Conservation (phyloP, 2,797 vertebrate genomes). For the Lepus oiostolus region DNA sequence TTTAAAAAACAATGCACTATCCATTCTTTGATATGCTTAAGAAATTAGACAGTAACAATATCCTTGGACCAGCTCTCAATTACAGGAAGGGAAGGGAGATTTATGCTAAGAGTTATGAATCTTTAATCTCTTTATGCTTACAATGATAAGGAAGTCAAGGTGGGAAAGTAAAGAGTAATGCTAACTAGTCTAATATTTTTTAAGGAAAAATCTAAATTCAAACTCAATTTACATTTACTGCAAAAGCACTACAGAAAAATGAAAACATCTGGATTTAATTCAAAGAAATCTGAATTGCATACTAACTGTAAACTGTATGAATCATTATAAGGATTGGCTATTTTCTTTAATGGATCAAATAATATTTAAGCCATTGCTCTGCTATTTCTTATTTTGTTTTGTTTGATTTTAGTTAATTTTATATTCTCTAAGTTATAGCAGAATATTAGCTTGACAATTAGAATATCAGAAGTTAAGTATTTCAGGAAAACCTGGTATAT, state of each 20-base stretch:
- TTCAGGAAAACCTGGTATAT: too few relatives aligned
- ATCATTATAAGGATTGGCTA: neutral
- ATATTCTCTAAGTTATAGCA: neutral
- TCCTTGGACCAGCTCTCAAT: neutral
- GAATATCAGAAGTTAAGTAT: neutral
- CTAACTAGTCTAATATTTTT: neutral
- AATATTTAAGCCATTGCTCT: neutral
- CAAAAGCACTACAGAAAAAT: neutral
- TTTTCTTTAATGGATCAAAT: conserved; percentile 10
- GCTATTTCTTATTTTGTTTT: neutral
- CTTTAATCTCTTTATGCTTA: neutral
- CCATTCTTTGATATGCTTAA: neutral
- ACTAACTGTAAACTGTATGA: neutral
- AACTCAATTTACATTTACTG: conserved; percentile 9
- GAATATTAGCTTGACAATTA: neutral
- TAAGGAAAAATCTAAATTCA: neutral
- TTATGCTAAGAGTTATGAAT: neutral
- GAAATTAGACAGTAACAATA: neutral
- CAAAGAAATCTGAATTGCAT: neutral
- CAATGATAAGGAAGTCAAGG: neutral
- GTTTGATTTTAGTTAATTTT: neutral
- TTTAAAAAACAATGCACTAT: neutral
- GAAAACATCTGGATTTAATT: neutral
- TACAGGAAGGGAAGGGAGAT: neutral
- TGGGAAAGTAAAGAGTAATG: neutral